These are phyloP conservation scores for Hycleus cichorii DNA, from an alignment of 1,140 invertebrate species.

Conservation along the genomic window DNA sequence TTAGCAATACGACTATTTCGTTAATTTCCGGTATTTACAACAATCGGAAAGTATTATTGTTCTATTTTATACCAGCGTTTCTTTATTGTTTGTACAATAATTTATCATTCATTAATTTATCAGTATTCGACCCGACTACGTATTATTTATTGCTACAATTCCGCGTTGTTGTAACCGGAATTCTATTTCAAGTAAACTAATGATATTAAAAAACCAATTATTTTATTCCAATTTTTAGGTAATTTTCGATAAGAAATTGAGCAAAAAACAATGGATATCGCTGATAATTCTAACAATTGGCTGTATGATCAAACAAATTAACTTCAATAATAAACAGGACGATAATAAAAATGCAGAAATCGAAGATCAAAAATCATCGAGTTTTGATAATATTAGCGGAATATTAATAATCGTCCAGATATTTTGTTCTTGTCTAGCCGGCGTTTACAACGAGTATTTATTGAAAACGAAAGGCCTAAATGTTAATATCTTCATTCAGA, in stretches of 20 bases:
- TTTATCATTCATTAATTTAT: conserved; percentile 84
- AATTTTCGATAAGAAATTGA: conserved; percentile 80
- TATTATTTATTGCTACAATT: conserved; percentile 91
- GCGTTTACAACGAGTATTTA: conserved; percentile 94
- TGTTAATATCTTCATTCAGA: conserved; percentile 88
- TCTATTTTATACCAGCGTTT: conserved; percentile 86
- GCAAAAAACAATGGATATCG: conserved; percentile 82
- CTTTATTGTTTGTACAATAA: conserved; percentile 95
- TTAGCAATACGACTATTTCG: conserved; percentile 44
- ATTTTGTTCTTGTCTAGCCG: conserved; percentile 87
- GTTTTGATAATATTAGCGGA: conserved; percentile 57
- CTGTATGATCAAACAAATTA: conserved; percentile 86
- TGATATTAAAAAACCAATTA: no score
- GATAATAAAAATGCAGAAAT: conserved; percentile 20
- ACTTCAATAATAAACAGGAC: conserved; percentile 43
- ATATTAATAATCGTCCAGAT: conserved; percentile 75
- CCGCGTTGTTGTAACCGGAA: conserved; percentile 83
- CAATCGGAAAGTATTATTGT: conserved; percentile 58
- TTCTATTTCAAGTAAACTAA: conserved; percentile 77
- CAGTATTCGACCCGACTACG: conserved; percentile 87
- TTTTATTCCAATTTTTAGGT: conserved; percentile 48
- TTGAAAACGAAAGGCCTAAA: conserved; percentile 77
- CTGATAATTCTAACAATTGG: conserved; percentile 78
- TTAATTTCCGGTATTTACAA: conserved; percentile 50
- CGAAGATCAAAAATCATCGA: conserved; percentile 42